Evolutionary conservation across 2,113 vertebrate genomes (phyloP).

Genomic region (chimpanzee (Pan troglodytes)): NHGRI_mPanTro3-v2.1_pri NC_072401.2:131543501-131544000

Average conservation of each 20-base stretch:
- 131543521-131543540: background rate
- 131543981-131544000: background rate
- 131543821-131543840: background rate
- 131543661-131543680: background rate
- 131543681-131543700: background rate
- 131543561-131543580: background rate
- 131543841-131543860: background rate
- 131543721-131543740: background rate
- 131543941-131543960: background rate
- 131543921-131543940: background rate
- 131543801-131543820: background rate
- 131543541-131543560: background rate
- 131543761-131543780: background rate
- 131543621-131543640: background rate
- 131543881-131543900: background rate
- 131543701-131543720: background rate
- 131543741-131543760: background rate
- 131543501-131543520: background rate
- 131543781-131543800: background rate
- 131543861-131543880: background rate
- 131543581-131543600: background rate
- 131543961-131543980: background rate
- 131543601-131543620: background rate
- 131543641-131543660: background rate
- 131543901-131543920: background rate